Evolutionary conservation across 2,797 vertebrate species (phyloP), one percentile per base, ranked within the genome.

Genomic region (Carcharodon carcharias): DNA sequence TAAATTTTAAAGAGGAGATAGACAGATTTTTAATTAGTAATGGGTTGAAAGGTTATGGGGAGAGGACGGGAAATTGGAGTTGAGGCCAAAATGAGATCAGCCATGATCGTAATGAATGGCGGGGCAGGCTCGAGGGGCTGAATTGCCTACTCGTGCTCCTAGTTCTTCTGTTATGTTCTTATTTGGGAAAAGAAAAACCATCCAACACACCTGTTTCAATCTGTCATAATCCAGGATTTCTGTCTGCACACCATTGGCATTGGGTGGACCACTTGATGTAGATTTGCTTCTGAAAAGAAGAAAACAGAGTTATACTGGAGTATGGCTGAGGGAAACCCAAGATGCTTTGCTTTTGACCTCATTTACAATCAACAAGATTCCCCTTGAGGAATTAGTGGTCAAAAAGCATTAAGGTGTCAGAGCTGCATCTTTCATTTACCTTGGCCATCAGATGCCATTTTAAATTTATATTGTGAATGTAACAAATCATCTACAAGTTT

Each of bases 151-250:
- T 50, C 1, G 45, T 50, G 45, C 45, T 50, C 45, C 45, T 50
- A 50, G 45, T 50, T 50, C 45, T 50, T 50, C 45, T 50, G 45
- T 50, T 50, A n/a, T 50, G 45, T 50, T 50, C 45, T 50, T 50
- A 89, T 58, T 26, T n/a, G 18, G 21, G 1, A 80, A 92, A 21
- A 58, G 35, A 93, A 18, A 93, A 71, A 9, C 18, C 31, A 11
- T 16, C 0, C n/a, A 65, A 85, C 96, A 0, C 97, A 99, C 99
- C 99, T 99, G 99, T 98, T 99, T 99, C 98, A 99, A 98, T 97
- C 99, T 98, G 97, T 99, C 99, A 18, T 99, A 99, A 97, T 99
- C 99, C n/a, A 99, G 97, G 80, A 98, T 96, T 98, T 99, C 99
- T 96, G 98, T 98, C 97, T 99, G 98, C 97, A 99, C 98, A 97